These are phyloP conservation scores for Ganaspis sp. DNA, from an alignment of 1,140 invertebrate genomes.

Conservation along the genomic window DNA sequence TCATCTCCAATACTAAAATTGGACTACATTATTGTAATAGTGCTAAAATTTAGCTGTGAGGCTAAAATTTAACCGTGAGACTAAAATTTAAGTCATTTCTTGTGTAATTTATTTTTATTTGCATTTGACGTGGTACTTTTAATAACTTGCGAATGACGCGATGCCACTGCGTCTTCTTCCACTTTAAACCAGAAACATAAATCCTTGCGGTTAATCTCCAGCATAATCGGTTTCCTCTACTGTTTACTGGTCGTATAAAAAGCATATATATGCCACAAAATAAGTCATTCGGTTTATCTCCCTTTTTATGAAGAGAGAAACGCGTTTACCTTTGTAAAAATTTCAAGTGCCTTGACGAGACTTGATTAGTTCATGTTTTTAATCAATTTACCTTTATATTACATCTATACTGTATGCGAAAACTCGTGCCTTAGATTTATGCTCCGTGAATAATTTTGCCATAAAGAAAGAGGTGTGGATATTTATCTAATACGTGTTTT, in stretches of 20 bases:
- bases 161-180: background rate
- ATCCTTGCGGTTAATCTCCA: background rate
- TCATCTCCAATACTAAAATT: too few species aligned
- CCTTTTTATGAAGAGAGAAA: background rate
- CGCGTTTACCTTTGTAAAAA: conserved; percentile 13
- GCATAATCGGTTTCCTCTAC: conserved; percentile 11
- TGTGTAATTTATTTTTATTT: background rate
- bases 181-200: background rate
- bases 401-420: background rate
- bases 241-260: conserved; percentile 13
- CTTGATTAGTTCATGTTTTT: conserved; percentile 11
- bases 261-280: background rate
- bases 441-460: too few species aligned
- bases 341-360: background rate
- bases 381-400: background rate
- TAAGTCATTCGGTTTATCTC: background rate
- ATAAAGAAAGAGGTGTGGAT: background rate
- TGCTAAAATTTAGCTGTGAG: too few species aligned
- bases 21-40: too few species aligned
- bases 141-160: background rate
- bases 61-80: too few species aligned
- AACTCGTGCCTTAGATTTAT: background rate
- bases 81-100: too few species aligned
- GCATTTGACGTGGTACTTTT: background rate
- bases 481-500: background rate